A percentile compares a stretch with the other conserved stretches of the same genome.
phyloP scores from a whole-genome alignment of 1,140 invertebrate genomes.

The Campoletis sonorensis region DNA sequence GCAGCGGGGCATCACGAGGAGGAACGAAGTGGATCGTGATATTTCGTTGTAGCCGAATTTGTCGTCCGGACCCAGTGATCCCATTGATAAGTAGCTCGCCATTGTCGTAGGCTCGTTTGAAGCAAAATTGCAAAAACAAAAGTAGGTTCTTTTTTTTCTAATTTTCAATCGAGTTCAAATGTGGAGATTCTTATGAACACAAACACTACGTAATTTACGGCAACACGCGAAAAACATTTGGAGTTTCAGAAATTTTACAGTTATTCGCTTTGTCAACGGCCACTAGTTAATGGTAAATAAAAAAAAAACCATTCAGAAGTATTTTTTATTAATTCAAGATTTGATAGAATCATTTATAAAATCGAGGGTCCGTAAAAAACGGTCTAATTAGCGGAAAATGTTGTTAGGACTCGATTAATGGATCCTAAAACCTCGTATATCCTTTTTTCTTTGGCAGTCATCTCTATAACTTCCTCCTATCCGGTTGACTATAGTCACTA shows the following conservation, averaged over 20 bases:
- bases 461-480: constrained; percentile 10
- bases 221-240: no score
- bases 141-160: no score
- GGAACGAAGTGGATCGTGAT: constrained; percentile 16
- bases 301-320: no score
- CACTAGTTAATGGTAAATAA: no score
- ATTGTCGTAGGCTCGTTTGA: constrained; percentile 67
- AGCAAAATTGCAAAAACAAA: constrained; percentile 51
- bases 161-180: background rate
- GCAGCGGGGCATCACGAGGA: background rate
- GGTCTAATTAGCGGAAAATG: background rate
- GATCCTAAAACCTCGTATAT: background rate
- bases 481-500: background rate
- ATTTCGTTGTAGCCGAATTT: constrained; percentile 55
- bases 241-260: no score
- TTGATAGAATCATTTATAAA: background rate
- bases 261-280: background rate
- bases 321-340: background rate
- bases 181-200: no score
- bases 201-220: no score
- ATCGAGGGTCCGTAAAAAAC: background rate
- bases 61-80: constrained; percentile 65
- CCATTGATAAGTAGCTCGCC: constrained; percentile 73
- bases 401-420: background rate
- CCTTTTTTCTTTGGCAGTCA: background rate